Evolutionary conservation across 30 jellyfish, hydroid and myxozoan genomes (phyloP).

Genomic region (Cassiopea xamachana): DNA sequence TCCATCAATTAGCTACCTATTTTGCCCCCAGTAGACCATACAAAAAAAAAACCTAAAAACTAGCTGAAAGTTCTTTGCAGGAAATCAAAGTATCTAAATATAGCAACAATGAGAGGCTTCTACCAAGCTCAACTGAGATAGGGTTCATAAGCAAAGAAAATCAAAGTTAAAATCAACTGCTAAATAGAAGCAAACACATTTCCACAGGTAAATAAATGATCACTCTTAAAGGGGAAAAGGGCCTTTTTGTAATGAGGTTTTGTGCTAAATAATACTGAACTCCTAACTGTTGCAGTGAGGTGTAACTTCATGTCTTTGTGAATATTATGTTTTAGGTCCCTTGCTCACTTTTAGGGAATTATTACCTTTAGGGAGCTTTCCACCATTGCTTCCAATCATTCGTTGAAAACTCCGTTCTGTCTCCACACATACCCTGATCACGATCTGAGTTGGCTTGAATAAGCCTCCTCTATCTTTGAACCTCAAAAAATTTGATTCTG

Average conservation of each 20-base stretch:
- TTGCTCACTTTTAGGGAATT: not conserved
- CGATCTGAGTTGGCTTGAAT: slow-evolving; percentile 70
- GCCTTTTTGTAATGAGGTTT: not conserved
- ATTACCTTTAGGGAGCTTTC: slow-evolving; percentile 41
- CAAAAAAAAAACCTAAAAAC: not conserved
- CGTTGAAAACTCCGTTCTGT: slow-evolving; percentile 53
- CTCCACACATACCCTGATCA: slow-evolving; percentile 46
- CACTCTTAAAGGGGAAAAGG: not conserved
- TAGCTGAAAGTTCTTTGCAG: too few species aligned
- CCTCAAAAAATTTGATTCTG: slow-evolving; percentile 31
- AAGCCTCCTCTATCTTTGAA: slow-evolving; percentile 76
- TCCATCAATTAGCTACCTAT: too few species aligned
- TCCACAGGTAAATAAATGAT: not conserved
- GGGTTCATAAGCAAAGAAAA: too few species aligned
- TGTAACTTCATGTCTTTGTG: not conserved
- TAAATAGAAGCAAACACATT: not conserved
- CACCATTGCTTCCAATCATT: slow-evolving; percentile 33
- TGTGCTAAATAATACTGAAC: not conserved
- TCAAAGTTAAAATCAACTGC: too few species aligned
- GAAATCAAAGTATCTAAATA: too few species aligned
- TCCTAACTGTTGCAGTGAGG: not conserved
- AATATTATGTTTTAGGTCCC: not conserved
- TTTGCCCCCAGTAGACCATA: not conserved
- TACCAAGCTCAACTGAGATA: too few species aligned
- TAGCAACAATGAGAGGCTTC: too few species aligned